These are phyloP conservation scores for Paraplagusia blochii DNA, from an alignment of 2,113 vertebrate genomes.

Conservation along the genomic window DNA sequence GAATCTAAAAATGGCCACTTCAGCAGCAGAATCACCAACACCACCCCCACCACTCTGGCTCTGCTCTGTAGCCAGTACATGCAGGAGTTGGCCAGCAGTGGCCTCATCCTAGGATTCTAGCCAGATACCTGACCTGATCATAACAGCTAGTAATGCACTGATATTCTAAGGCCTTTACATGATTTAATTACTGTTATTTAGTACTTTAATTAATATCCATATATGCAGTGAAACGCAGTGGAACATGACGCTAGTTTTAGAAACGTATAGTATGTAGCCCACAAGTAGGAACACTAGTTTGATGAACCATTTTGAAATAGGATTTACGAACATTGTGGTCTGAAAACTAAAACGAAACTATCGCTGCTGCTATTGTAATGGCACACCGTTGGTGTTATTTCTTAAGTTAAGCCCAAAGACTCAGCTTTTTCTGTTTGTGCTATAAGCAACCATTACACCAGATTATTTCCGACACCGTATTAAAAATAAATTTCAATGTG, in stretches of 20 bases:
- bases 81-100: constrained; percentile 46
- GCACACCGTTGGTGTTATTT: background rate
- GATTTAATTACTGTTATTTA: constrained; percentile 4
- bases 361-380: background rate
- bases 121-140: constrained; percentile 29
- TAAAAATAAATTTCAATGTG: too few relatives aligned
- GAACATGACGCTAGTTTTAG: constrained; percentile 6
- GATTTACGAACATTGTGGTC: background rate
- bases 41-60: constrained; percentile 49
- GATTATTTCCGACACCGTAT: too few relatives aligned
- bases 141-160: constrained; percentile 14
- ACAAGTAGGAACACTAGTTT: background rate
- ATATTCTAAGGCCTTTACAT: background rate
- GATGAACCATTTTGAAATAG: background rate
- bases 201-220: background rate
- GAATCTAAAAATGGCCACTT: constrained; percentile 71
- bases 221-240: background rate
- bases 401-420: constrained; percentile 6
- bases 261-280: constrained; percentile 3
- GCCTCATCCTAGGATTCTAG: constrained; percentile 30
- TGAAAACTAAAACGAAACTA: constrained; percentile 18
- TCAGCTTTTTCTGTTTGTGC: too few relatives aligned
- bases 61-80: constrained; percentile 33
- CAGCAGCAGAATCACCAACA: constrained; percentile 36
- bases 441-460: too few relatives aligned